Evolutionary conservation across 2,888 invertebrate genomes (phyloP).

Genomic region (Brachyptera putata): DNA sequence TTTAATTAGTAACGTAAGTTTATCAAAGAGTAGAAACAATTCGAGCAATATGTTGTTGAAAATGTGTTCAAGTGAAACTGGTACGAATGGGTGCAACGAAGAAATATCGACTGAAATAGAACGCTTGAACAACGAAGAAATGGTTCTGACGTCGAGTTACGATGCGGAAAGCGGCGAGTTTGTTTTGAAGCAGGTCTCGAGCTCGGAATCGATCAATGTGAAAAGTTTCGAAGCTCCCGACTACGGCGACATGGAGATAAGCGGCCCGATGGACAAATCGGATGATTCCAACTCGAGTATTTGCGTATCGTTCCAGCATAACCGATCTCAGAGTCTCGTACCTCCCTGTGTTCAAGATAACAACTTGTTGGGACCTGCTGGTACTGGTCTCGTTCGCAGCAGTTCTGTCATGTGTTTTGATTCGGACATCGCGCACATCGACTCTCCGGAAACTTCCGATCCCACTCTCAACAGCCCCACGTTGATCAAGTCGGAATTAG

Average conservation of each 20-base stretch:
- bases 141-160: slow-evolving; percentile 7
- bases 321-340: not conserved
- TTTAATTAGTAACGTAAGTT: not conserved
- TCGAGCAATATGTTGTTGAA: too few species aligned
- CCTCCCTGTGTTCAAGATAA: not conserved
- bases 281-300: not conserved
- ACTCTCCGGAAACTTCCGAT: slow-evolving; percentile 77
- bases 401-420: slow-evolving; percentile 27
- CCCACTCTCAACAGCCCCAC: slow-evolving; percentile 34
- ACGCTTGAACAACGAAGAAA: not conserved
- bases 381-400: slow-evolving; percentile 12
- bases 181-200: slow-evolving; percentile 5
- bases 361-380: not conserved
- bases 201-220: slow-evolving; percentile 12
- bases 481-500: slow-evolving; percentile 13
- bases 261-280: not conserved
- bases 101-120: not conserved
- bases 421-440: slow-evolving; percentile 68
- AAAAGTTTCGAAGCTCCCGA: slow-evolving; percentile 3
- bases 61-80: not conserved
- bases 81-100: not conserved
- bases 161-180: slow-evolving; percentile 5
- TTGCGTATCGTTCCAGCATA: not conserved
- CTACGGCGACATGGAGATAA: not conserved
- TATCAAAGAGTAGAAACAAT: too few species aligned